phyloP scores from a whole-genome alignment of 2,888 invertebrate genomes.

The Oxytorus armatus region DNA sequence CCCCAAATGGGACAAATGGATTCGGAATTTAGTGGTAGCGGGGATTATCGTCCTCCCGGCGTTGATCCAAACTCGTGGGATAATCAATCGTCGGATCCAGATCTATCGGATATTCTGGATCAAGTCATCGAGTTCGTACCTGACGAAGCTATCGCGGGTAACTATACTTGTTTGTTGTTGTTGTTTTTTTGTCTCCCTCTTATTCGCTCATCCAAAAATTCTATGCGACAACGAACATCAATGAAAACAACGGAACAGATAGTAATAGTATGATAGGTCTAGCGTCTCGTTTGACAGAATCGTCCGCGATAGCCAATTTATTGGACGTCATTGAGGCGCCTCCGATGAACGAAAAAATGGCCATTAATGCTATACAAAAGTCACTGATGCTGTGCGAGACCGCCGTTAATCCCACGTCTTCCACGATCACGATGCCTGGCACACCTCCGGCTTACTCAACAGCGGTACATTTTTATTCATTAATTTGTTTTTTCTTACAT shows the following conservation, averaged over 20 bases:
- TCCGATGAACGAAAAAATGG: constrained; percentile 89
- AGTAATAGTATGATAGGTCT: constrained; percentile 65
- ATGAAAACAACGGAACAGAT: constrained; percentile 20
- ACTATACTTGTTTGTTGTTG: constrained; percentile 16
- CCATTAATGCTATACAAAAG: constrained; percentile 95
- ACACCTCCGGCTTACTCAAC: constrained; percentile 88
- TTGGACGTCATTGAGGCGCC: constrained; percentile 84
- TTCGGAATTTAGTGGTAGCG: constrained; percentile 83
- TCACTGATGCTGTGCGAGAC: constrained; percentile 95
- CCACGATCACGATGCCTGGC: constrained; percentile 86
- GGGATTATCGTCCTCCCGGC: constrained; percentile 80
- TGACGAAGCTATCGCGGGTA: constrained; percentile 86
- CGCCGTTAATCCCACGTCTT: constrained; percentile 87
- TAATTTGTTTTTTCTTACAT: neutral
- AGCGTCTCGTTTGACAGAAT: constrained; percentile 74
- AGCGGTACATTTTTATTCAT: constrained; percentile 82
- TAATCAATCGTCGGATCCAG: constrained; percentile 87
- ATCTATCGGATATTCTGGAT: constrained; percentile 93
- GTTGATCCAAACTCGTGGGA: constrained; percentile 84
- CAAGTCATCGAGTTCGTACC: constrained; percentile 93
- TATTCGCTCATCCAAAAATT: neutral
- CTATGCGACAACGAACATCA: neutral
- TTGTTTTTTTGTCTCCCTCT: too few species aligned
- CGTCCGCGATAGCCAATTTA: constrained; percentile 83
- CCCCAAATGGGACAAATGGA: constrained; percentile 83